These are phyloP conservation scores for Platysternon megacephalum DNA, from an alignment of 2,113 vertebrate species.

Conservation along the genomic window DNA sequence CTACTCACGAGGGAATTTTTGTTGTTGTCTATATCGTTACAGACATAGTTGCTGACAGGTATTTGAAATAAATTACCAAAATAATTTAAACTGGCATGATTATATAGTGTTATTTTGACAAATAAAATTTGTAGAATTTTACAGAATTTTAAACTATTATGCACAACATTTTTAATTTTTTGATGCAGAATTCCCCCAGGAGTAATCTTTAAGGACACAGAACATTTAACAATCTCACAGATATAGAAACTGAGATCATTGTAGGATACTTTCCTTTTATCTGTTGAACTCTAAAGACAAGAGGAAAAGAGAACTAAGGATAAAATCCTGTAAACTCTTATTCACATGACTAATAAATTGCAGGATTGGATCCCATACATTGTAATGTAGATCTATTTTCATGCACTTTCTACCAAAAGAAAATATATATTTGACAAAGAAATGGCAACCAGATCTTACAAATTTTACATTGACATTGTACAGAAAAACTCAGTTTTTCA, in stretches of 20 bases:
- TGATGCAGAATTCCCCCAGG: no score
- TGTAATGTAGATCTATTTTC: not conserved
- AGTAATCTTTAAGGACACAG: not conserved
- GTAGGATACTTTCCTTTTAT: not conserved
- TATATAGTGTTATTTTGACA: no score
- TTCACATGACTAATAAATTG: not conserved
- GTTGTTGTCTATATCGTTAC: no score
- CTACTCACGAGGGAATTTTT: not conserved
- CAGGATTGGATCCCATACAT: not conserved
- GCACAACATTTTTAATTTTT: no score
- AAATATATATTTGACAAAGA: not conserved
- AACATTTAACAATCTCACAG: not conserved
- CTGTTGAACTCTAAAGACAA: not conserved
- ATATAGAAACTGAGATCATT: not conserved
- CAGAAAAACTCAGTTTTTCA: not conserved
- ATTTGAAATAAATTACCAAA: no score
- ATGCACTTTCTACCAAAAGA: not conserved
- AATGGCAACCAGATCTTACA: not conserved
- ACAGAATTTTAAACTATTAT: no score
- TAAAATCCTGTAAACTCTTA: not conserved
- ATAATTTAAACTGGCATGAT: no score
- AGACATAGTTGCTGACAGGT: no score
- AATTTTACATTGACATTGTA: not conserved
- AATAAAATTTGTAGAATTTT: no score
- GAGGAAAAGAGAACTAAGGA: not conserved